A percentile compares a stretch with the other conserved stretches of the same genome.
These are phyloP conservation scores for Aptenodytes forsteri DNA, from an alignment of 2,113 vertebrate genomes.

Conservation along the genomic window DNA sequence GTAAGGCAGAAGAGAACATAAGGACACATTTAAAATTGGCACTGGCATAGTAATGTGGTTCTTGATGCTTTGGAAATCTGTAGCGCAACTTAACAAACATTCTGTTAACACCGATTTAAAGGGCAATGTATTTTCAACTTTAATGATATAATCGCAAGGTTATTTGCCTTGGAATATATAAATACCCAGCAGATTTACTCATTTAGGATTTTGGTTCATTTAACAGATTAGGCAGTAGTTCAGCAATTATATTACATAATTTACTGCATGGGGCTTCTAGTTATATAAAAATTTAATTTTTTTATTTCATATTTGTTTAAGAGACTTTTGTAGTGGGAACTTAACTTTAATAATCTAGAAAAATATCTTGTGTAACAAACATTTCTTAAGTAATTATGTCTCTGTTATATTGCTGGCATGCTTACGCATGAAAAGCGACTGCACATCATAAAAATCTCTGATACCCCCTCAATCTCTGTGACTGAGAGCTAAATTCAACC, in stretches of 20 bases:
- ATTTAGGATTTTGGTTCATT: slow-evolving; percentile 8
- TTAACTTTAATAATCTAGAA: slow-evolving; percentile 27
- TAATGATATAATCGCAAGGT: neutral
- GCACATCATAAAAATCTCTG: neutral
- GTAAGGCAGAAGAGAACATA: neutral
- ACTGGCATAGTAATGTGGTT: neutral
- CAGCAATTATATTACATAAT: neutral
- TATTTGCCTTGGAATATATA: neutral
- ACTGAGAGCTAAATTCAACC: neutral
- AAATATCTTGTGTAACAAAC: slow-evolving; percentile 21
- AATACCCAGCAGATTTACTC: neutral
- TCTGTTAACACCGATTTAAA: neutral
- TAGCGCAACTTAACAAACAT: neutral
- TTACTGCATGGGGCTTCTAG: neutral
- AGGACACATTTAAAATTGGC: neutral
- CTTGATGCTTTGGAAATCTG: neutral
- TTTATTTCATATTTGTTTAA: slow-evolving; percentile 7
- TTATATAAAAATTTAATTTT: neutral
- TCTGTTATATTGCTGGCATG: neutral
- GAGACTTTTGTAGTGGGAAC: neutral
- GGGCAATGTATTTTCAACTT: neutral
- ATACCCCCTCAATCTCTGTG: neutral
- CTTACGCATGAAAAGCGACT: neutral
- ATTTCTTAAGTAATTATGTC: slow-evolving; percentile 42
- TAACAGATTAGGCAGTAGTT: neutral